Percentiles rank a stretch among this genome's conserved stretches.
Conservation (phyloP, 2,797 vertebrate species). For the Crossoptilon crossoptilon region DNA sequence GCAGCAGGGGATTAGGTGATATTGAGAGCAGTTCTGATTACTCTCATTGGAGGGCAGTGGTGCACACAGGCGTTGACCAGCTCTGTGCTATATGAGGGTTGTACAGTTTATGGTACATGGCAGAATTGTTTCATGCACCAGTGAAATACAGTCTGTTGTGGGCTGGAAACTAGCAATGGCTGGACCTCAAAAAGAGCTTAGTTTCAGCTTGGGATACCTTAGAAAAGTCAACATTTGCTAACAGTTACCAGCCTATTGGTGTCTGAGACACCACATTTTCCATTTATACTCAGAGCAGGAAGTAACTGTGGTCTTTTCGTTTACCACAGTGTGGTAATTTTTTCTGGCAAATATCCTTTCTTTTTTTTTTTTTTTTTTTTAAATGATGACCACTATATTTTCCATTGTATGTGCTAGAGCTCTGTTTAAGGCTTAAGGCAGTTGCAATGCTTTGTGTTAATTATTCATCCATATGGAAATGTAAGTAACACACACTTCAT, state of each 20-base stretch:
- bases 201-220: slow-evolving; percentile 17
- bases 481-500: not conserved
- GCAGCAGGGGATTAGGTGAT: not conserved
- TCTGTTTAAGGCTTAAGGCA: slow-evolving; percentile 24
- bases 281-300: slow-evolving; percentile 54
- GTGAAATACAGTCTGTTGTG: slow-evolving; percentile 37
- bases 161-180: slow-evolving; percentile 49
- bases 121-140: not conserved
- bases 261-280: slow-evolving; percentile 53
- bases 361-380: not conserved
- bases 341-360: slow-evolving; percentile 29
- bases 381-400: slow-evolving; percentile 37
- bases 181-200: slow-evolving; percentile 39
- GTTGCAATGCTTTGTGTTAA: not conserved
- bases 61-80: not conserved
- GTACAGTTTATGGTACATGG: not conserved
- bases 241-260: slow-evolving; percentile 39
- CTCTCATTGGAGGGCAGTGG: slow-evolving; percentile 33
- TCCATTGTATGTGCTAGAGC: slow-evolving; percentile 29
- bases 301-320: slow-evolving; percentile 50
- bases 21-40: not conserved
- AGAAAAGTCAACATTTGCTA: slow-evolving; percentile 59
- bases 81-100: not conserved
- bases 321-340: slow-evolving; percentile 10
- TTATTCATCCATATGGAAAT: slow-evolving; percentile 6